These are phyloP conservation scores for Yponomeuta malinellus DNA, from an alignment of 2,888 invertebrate genomes.

Conservation along the genomic window DNA sequence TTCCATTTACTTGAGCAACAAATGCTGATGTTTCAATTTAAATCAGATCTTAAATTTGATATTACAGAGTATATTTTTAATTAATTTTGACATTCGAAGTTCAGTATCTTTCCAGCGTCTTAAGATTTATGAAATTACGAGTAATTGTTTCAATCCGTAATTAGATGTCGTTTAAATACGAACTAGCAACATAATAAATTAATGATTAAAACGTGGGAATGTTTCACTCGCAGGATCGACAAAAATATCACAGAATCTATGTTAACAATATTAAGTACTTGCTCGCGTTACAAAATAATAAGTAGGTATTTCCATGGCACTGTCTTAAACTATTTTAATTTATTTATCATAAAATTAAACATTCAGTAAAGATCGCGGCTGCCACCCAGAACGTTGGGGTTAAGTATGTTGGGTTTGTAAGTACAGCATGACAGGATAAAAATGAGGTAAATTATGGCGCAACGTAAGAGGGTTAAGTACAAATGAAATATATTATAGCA, in stretches of 20 bases:
- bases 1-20: too few species aligned
- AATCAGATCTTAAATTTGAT: neutral
- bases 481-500: neutral
- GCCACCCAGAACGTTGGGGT: too few species aligned
- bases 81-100: slow-evolving; percentile 10
- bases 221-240: slow-evolving; percentile 15
- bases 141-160: neutral
- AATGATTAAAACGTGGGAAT: slow-evolving; percentile 20
- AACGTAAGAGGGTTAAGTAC: neutral
- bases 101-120: neutral
- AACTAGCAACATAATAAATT: slow-evolving; percentile 27
- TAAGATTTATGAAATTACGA: slow-evolving; percentile 17
- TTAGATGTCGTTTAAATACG: slow-evolving; percentile 20
- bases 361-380: neutral
- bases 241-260: slow-evolving; percentile 14
- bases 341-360: neutral
- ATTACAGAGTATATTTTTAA: slow-evolving; percentile 10
- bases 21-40: too few species aligned
- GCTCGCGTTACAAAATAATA: slow-evolving; percentile 1
- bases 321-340: neutral
- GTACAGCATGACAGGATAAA: too few species aligned
- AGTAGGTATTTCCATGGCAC: slow-evolving; percentile 5
- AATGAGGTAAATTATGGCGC: neutral
- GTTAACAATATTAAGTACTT: slow-evolving; percentile 8
- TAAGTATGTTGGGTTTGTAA: neutral